phyloP scores from a whole-genome alignment of 2,797 vertebrate species.

The Triplophysa bombifrons region DNA sequence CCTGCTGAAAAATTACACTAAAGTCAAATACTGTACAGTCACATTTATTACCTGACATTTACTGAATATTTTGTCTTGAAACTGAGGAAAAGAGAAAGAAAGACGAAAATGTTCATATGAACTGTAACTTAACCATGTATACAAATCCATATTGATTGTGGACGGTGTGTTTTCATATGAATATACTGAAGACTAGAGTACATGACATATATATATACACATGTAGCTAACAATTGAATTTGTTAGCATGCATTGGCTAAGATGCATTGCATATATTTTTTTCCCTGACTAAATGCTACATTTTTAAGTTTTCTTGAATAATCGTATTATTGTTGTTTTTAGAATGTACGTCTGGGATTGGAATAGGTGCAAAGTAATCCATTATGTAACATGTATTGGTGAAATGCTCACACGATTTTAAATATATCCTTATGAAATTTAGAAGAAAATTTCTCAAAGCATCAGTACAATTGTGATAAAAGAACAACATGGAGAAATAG shows the following conservation, averaged over 20 bases:
- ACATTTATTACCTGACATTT: neutral
- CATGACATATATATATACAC: neutral
- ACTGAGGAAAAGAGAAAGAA: neutral
- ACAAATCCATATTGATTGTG: slow-evolving; percentile 31
- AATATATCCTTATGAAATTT: neutral
- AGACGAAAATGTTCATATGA: slow-evolving; percentile 16
- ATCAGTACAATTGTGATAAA: neutral
- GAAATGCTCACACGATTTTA: no score
- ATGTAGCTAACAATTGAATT: neutral
- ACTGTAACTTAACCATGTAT: neutral
- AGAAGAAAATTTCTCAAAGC: no score
- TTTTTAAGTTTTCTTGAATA: neutral
- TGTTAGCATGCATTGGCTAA: no score
- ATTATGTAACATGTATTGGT: no score
- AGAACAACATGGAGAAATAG: no score
- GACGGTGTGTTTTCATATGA: slow-evolving; percentile 28
- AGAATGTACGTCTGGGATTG: neutral
- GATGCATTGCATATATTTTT: no score
- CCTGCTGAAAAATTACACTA: no score
- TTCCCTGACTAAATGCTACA: no score
- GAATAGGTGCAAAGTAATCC: neutral
- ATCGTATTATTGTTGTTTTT: neutral
- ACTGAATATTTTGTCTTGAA: neutral
- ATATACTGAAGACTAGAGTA: neutral
- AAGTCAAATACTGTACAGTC: no score